These are phyloP conservation scores for Ephialtes manifestator DNA, from an alignment of 2,888 invertebrate genomes.

Conservation along the genomic window DNA sequence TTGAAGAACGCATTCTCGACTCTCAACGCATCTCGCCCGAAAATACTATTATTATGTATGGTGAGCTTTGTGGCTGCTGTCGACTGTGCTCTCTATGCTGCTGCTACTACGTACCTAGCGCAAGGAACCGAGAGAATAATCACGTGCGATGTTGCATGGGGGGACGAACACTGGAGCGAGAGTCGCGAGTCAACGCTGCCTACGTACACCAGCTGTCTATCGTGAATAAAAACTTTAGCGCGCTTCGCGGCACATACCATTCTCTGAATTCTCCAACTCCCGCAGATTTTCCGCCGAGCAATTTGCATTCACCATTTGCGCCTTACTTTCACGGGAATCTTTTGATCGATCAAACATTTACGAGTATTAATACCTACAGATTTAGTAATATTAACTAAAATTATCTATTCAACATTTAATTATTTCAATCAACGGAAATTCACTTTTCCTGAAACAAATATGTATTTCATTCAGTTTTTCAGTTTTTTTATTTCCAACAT, in stretches of 20 bases:
- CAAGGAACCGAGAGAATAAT: conserved; percentile 9
- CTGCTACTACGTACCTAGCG: conserved; percentile 1
- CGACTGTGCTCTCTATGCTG: background rate
- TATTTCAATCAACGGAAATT: too few species aligned
- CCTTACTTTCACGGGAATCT: background rate
- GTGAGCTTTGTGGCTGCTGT: conserved; percentile 12
- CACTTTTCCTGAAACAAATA: too few species aligned
- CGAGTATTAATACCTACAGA: background rate
- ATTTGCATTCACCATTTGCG: conserved; percentile 15
- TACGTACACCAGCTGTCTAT: conserved; percentile 24
- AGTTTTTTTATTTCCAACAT: too few species aligned
- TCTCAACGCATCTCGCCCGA: conserved; percentile 14
- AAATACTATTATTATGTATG: conserved; percentile 31
- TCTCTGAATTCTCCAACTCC: conserved; percentile 3
- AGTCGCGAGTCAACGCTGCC: conserved; percentile 18
- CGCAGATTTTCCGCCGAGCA: conserved; percentile 23
- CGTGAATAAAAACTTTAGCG: background rate
- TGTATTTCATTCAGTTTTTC: too few species aligned
- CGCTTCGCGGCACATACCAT: conserved; percentile 14
- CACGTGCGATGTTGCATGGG: conserved; percentile 7
- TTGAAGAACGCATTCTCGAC: conserved; percentile 2
- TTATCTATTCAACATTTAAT: too few species aligned
- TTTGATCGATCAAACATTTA: background rate
- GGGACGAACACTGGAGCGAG: background rate
- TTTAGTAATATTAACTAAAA: too few species aligned